These are phyloP conservation scores for Eremobia ochroleuca DNA, from an alignment of 2,888 invertebrate genomes.

Conservation along the genomic window DNA sequence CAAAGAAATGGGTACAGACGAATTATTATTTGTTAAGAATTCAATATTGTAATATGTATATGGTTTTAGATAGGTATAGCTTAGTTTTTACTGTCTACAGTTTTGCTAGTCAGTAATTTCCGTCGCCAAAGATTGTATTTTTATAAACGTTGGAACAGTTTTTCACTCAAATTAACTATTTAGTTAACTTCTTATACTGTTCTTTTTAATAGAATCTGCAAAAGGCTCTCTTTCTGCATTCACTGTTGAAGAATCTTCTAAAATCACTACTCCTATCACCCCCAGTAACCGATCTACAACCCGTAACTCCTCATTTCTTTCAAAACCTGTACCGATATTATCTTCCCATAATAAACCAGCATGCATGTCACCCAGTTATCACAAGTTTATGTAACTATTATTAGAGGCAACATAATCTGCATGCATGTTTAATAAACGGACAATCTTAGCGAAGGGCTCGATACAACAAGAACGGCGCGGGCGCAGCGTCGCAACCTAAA, in stretches of 20 bases:
- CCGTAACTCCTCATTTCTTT: background rate
- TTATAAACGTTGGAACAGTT: background rate
- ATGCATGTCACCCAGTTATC: conserved; percentile 58
- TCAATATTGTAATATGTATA: background rate
- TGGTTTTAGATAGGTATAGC: background rate
- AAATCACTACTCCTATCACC: background rate
- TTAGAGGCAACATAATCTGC: conserved; percentile 67
- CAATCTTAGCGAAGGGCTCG: conserved; percentile 59
- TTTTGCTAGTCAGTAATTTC: background rate
- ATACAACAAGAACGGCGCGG: conserved; percentile 34
- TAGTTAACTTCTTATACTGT: no score
- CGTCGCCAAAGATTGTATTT: background rate
- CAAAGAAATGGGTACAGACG: conserved; percentile 2
- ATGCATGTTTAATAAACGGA: conserved; percentile 69
- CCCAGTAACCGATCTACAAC: background rate
- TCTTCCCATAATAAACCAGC: conserved; percentile 19
- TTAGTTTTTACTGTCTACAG: no score
- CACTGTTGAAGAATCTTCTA: background rate
- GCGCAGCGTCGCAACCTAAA: conserved; percentile 64
- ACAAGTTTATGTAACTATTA: conserved; percentile 60
- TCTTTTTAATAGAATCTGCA: background rate
- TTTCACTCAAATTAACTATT: background rate
- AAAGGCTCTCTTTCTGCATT: background rate
- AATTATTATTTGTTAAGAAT: conserved; percentile 5
- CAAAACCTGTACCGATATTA: background rate